Evolutionary conservation across 2,113 vertebrate genomes (phyloP).

Genomic region (Rhinogobius similis): DNA sequence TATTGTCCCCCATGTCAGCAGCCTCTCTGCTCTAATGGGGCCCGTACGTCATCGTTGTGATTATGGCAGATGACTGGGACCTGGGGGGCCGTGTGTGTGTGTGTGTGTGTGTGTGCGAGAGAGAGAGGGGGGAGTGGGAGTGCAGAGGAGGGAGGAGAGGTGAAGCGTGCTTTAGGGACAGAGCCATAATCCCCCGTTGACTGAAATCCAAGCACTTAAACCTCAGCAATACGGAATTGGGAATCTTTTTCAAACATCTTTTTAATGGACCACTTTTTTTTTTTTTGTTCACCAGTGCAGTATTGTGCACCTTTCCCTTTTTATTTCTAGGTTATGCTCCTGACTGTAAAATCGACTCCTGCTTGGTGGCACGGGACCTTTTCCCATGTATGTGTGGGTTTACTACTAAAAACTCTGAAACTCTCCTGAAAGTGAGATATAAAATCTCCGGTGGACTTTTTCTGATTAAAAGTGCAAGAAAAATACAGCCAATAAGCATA

Average conservation of each 20-base stretch:
- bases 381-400: too few species aligned
- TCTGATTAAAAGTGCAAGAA: too few species aligned
- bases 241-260: constrained; percentile 37
- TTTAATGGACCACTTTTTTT: constrained; percentile 55
- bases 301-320: constrained; percentile 45
- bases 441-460: too few species aligned
- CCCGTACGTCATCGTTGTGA: constrained; percentile 77
- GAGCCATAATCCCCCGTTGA: constrained; percentile 75
- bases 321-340: neutral
- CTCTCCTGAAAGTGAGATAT: too few species aligned
- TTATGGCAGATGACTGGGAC: constrained; percentile 72
- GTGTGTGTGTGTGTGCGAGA: constrained; percentile 49
- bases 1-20: constrained; percentile 77
- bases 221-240: constrained; percentile 74
- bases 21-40: constrained; percentile 72
- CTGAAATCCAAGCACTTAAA: constrained; percentile 82
- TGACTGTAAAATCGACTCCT: too few species aligned
- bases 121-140: constrained; percentile 11
- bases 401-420: too few species aligned
- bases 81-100: constrained; percentile 36
- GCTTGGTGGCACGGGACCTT: too few species aligned
- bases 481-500: too few species aligned
- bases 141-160: constrained; percentile 55
- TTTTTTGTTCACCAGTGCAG: constrained; percentile 47
- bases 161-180: constrained; percentile 66